Conservation (phyloP, 2,888 invertebrate genomes). For the Ochropacha duplaris region DNA sequence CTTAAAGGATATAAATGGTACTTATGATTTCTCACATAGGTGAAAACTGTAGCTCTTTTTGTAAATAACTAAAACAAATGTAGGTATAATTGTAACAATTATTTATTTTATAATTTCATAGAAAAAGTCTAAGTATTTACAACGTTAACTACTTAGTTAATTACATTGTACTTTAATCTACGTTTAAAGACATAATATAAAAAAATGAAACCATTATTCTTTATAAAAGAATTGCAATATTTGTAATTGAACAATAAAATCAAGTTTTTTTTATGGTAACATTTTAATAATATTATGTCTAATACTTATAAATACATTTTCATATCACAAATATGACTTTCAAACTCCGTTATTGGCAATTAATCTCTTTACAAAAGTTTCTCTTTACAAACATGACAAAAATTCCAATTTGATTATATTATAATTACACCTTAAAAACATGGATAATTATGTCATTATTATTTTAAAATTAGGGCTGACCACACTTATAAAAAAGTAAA, state of each 20-base stretch:
- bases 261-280: neutral
- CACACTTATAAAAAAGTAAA: neutral
- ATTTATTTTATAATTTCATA: neutral
- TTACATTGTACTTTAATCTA: neutral
- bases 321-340: neutral
- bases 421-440: neutral
- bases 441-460: neutral
- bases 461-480: neutral
- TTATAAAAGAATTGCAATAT: neutral
- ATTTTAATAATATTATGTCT: neutral
- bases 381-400: too few relatives aligned
- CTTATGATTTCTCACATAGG: too few relatives aligned
- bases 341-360: constrained; percentile 1
- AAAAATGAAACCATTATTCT: neutral
- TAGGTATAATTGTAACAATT: neutral
- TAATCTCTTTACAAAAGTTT: too few relatives aligned
- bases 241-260: neutral
- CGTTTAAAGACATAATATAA: neutral
- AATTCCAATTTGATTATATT: too few relatives aligned
- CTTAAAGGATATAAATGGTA: too few relatives aligned
- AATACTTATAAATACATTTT: neutral
- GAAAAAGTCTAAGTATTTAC: neutral
- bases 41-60: too few relatives aligned
- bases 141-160: neutral
- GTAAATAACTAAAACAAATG: neutral